These are phyloP conservation scores for Ganaspis brasiliensis DNA, from an alignment of 2,888 invertebrate genomes.

Conservation along the genomic window DNA sequence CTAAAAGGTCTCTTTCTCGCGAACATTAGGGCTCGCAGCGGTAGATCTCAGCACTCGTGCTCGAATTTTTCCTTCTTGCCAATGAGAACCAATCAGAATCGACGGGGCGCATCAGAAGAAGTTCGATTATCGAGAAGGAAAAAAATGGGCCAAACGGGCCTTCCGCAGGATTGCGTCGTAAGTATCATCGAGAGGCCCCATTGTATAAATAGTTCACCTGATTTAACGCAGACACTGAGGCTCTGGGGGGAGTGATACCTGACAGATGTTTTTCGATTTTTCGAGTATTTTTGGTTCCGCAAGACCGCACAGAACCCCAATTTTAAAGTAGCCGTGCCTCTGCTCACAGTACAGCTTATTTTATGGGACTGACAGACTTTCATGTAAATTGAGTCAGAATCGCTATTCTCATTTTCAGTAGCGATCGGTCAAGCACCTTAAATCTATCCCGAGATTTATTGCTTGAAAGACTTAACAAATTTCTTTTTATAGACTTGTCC, in stretches of 20 bases:
- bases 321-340: slow-evolving; percentile 72
- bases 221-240: slow-evolving; percentile 76
- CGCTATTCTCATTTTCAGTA: slow-evolving; percentile 9
- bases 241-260: slow-evolving; percentile 76
- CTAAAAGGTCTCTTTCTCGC: slow-evolving; percentile 22
- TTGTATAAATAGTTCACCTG: slow-evolving; percentile 75
- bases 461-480: slow-evolving; percentile 13
- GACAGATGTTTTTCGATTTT: slow-evolving; percentile 76
- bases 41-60: slow-evolving; percentile 40
- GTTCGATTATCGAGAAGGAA: slow-evolving; percentile 22
- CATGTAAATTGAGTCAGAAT: slow-evolving; percentile 37
- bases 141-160: slow-evolving; percentile 41
- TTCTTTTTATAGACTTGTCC: slow-evolving; percentile 2
- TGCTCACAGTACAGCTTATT: slow-evolving; percentile 15
- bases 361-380: slow-evolving; percentile 64
- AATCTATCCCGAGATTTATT: slow-evolving; percentile 35
- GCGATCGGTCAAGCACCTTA: slow-evolving; percentile 25
- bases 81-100: slow-evolving; percentile 38
- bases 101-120: slow-evolving; percentile 39
- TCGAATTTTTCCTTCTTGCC: slow-evolving; percentile 25
- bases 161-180: slow-evolving; percentile 43
- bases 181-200: slow-evolving; percentile 51
- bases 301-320: slow-evolving; percentile 69
- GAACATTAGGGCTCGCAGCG: slow-evolving; percentile 37
- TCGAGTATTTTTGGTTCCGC: slow-evolving; percentile 71